phyloP scores from a whole-genome alignment of 2,113 vertebrate genomes.

The Malurus elegans region DNA sequence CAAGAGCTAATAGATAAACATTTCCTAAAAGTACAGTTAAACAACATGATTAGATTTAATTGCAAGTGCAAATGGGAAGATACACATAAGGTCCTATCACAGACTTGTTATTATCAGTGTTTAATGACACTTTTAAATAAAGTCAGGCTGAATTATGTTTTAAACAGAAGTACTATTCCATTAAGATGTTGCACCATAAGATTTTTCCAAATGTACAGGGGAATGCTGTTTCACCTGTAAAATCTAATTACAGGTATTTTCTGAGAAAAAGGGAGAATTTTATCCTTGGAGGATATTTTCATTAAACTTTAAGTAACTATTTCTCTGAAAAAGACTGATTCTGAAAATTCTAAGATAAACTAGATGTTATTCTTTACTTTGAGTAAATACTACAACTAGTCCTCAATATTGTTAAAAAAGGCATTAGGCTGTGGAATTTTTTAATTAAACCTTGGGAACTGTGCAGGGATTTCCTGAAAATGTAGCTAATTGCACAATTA shows the following conservation, averaged over 20 bases:
- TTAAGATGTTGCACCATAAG: fast-evolving
- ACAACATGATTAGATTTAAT: not conserved
- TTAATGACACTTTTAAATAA: not conserved
- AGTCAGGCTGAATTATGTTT: not conserved
- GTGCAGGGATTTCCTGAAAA: not conserved
- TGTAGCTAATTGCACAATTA: not conserved
- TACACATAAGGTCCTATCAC: not conserved
- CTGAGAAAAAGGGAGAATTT: not conserved
- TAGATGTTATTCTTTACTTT: not conserved
- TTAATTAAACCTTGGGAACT: not conserved
- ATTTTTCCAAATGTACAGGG: not conserved
- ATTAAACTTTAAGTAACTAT: not conserved
- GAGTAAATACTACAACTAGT: not conserved
- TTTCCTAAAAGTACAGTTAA: not conserved
- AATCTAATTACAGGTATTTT: not conserved
- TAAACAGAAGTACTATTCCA: not conserved
- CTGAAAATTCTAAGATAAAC: not conserved
- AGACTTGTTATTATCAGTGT: not conserved
- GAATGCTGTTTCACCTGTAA: not conserved
- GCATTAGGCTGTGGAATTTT: not conserved
- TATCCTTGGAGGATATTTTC: not conserved
- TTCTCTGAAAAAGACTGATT: not conserved
- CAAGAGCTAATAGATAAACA: not conserved
- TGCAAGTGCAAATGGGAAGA: not conserved
- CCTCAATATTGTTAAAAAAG: not conserved